Conservation (phyloP, 2,797 vertebrate species). For the Sebastes matsubarae region DNA sequence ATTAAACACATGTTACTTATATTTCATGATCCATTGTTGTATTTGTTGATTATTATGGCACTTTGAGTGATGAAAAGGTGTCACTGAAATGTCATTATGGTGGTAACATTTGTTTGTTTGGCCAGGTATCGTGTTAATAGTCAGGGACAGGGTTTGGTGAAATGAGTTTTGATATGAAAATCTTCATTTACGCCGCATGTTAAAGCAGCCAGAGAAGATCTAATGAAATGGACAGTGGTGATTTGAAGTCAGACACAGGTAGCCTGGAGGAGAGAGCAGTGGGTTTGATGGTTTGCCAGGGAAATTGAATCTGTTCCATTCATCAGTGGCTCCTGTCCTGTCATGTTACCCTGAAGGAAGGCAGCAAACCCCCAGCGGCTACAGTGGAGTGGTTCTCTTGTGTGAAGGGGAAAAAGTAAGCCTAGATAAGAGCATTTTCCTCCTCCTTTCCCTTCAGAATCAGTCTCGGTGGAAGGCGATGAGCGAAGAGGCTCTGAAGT, state of each 20-base stretch:
- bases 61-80: neutral
- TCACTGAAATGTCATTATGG: neutral
- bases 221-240: neutral
- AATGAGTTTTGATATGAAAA: constrained; percentile 1
- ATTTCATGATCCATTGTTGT: neutral
- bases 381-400: neutral
- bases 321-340: constrained; percentile 9
- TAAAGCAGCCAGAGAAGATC: neutral
- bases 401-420: neutral
- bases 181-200: neutral
- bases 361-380: neutral
- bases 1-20: neutral
- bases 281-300: neutral
- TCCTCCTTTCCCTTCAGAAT: constrained; percentile 80
- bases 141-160: neutral
- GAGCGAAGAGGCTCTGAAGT: constrained; percentile 94
- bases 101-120: neutral
- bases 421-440: neutral
- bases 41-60: neutral
- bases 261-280: constrained; percentile 19
- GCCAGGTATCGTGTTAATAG: neutral
- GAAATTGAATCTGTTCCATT: constrained; percentile 24
- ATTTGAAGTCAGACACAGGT: constrained; percentile 9
- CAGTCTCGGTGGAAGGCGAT: constrained; percentile 96
- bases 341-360: constrained; percentile 4